These are phyloP conservation scores for Toxostoma redivivum DNA, from an alignment of 2,113 vertebrate species.

Conservation along the genomic window DNA sequence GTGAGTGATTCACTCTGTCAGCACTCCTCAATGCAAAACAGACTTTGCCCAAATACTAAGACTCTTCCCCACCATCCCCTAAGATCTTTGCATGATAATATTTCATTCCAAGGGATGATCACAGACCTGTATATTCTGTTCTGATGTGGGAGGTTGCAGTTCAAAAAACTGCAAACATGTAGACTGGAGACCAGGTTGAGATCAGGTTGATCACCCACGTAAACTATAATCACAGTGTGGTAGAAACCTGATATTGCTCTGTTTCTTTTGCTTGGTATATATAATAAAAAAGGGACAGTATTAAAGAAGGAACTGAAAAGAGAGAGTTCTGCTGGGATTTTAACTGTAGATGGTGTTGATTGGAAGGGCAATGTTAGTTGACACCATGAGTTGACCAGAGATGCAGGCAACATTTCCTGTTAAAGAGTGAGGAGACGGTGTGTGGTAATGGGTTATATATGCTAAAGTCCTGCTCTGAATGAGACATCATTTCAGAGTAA, in stretches of 20 bases:
- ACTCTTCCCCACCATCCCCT: neutral
- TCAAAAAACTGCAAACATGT: neutral
- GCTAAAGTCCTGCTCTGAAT: neutral
- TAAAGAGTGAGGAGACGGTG: neutral
- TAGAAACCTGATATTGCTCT: neutral
- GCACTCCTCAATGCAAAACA: neutral
- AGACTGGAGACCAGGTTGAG: neutral
- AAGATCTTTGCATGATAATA: neutral
- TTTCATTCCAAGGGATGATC: neutral
- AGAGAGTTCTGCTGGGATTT: neutral
- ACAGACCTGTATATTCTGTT: neutral
- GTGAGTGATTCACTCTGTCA: neutral
- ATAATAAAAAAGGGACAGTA: neutral
- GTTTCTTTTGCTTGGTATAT: neutral
- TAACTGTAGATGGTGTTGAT: neutral
- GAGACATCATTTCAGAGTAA: neutral
- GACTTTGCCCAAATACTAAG: neutral
- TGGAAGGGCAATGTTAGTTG: neutral
- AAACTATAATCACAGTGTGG: neutral
- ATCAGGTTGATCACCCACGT: neutral
- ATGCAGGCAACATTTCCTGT: neutral
- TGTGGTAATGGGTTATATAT: neutral
- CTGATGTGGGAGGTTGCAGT: neutral
- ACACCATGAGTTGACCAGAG: neutral
- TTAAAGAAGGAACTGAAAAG: neutral